Evolutionary conservation across 2,888 invertebrate species (phyloP), one percentile per base, ranked within the genome.

Genomic region (Rutpela maculata): DNA sequence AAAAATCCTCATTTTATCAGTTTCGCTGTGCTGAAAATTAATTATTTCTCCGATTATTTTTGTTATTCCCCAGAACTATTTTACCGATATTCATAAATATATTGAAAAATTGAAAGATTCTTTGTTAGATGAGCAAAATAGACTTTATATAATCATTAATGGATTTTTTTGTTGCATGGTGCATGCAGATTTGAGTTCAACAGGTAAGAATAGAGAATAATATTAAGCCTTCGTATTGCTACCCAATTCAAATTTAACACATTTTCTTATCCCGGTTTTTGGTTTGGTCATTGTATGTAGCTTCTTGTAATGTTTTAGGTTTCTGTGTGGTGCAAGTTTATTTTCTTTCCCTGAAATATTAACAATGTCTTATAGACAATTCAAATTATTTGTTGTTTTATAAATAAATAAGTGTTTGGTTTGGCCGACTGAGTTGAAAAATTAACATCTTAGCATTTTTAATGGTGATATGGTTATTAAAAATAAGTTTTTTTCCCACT

Each of bases 151-250:
- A 31, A 10, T 62, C 50, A 83, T 81, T 84, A 82, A 83, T 80
- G 62, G 19, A 74, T 88, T 89, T 89, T 88, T 88, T 89, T 89
- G 88, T 89, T 89, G 90, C 90, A 90, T 90, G 90, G 85, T 87
- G 88, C 89, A 89, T 89, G 89, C 88, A 91, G 91, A 87, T 90
- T 90, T 88, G 90, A 90, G 84, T 90, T 90, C 85, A 90, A 90
- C 88, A 91, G 91, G 91, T 91, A 90, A 90, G 91, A 85, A 80
- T 79, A 76, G 31, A 67, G 9, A 26, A 56, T 80, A 73, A 67
- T n/a, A n/a, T 60, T 76, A 78, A 55, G 31, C 9, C 31, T 35
- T 35, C 9, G 31, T 35, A 35, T 26, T 35, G 31, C 31, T 35
- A 35, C 31, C 31, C 31, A 35, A 35, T 35, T 35, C 7, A 3